Percentiles rank a stretch among this genome's conserved stretches.
Evolutionary conservation across 2,797 vertebrate species (phyloP).

Genomic region (Perodicticus potto): DNA sequence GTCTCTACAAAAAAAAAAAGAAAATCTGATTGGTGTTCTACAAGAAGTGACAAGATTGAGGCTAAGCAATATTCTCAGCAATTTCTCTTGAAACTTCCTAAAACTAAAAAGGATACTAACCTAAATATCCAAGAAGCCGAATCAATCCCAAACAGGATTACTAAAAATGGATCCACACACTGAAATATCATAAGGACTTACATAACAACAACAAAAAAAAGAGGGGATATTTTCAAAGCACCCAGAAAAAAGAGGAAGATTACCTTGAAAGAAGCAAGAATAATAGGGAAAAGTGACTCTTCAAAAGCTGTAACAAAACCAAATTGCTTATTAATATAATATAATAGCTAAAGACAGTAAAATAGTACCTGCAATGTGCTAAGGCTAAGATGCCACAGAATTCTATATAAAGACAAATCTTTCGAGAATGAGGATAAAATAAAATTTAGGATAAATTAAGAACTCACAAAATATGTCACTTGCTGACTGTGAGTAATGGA

Average conservation of each 20-base stretch:
- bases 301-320: slow-evolving; percentile 59
- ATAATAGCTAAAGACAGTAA: background rate
- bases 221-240: slow-evolving; percentile 13
- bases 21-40: background rate
- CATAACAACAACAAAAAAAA: background rate
- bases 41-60: background rate
- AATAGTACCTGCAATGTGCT: slow-evolving; percentile 15
- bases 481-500: background rate
- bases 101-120: background rate
- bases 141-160: slow-evolving; percentile 38
- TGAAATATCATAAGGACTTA: slow-evolving; percentile 14
- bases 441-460: slow-evolving; percentile 43
- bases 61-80: background rate
- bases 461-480: background rate
- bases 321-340: background rate
- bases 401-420: slow-evolving; percentile 26
- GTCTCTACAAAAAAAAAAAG: too few species aligned
- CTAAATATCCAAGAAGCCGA: slow-evolving; percentile 3
- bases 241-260: slow-evolving; percentile 33
- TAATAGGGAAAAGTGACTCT: background rate
- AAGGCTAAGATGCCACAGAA: slow-evolving; percentile 39
- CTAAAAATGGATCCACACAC: slow-evolving; percentile 6
- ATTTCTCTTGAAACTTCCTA: slow-evolving; percentile 41
- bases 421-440: slow-evolving; percentile 7
- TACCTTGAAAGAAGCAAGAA: slow-evolving; percentile 3